Evolutionary conservation across 2,888 invertebrate genomes (phyloP).

Genomic region (Caenorhabditis imperialis): DNA sequence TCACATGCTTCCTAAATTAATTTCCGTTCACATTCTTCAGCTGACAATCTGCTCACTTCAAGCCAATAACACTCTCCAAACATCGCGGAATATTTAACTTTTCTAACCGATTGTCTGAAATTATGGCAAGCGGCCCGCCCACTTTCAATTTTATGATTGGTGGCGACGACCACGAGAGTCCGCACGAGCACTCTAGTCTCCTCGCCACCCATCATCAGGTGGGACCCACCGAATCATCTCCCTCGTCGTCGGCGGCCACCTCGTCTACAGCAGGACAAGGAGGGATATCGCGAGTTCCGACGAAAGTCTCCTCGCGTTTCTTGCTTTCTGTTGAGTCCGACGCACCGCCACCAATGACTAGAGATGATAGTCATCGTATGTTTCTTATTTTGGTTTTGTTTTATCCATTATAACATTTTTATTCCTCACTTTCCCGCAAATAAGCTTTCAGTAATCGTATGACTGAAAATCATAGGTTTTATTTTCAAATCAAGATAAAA

Average conservation of each 20-base stretch:
- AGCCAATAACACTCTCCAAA: too few species aligned
- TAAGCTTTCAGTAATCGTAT: too few species aligned
- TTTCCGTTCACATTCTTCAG: too few species aligned
- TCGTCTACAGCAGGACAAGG: too few species aligned
- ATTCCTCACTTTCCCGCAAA: too few species aligned
- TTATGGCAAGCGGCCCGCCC: constrained; percentile 13
- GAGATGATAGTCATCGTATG: constrained; percentile 63
- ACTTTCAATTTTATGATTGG: constrained; percentile 55
- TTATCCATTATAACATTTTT: too few species aligned
- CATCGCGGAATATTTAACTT: too few species aligned
- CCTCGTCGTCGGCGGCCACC: neutral
- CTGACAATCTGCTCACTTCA: too few species aligned
- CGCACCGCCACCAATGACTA: constrained; percentile 52
- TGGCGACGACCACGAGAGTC: constrained; percentile 54
- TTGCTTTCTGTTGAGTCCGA: constrained; percentile 47
- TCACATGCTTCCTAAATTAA: too few species aligned
- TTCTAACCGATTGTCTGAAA: too few species aligned
- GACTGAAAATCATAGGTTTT: too few species aligned
- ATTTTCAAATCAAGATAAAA: too few species aligned
- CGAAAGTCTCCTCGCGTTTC: constrained; percentile 56
- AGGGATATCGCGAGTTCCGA: constrained; percentile 15
- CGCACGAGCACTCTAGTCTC: constrained; percentile 47
- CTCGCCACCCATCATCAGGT: constrained; percentile 47
- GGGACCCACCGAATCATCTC: constrained; percentile 20
- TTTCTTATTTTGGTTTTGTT: constrained; percentile 21